Evolutionary conservation across 2,888 invertebrate species (phyloP), one percentile per base, ranked within the genome.

Genomic region (Melolontha melolontha): DNA sequence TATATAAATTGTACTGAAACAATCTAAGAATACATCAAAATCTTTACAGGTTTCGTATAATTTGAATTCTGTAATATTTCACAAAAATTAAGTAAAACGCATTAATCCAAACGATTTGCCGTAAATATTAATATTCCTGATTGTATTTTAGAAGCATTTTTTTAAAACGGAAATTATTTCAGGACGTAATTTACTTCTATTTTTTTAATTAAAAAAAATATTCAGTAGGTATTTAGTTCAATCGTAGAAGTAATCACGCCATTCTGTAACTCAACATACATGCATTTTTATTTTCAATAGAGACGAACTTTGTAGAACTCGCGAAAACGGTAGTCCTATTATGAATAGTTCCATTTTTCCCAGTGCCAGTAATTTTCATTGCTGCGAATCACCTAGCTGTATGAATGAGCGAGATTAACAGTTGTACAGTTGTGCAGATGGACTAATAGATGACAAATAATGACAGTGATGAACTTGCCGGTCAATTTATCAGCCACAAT

Each of bases 391-490:
- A 44, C 47, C 22, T 10, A 49, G 49, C 49, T 17, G 14, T 14
- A 14, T 16, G 34, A 34, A 47, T 47, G 29, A 12, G 12, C 10
- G 44, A 34, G 22, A 59, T 34, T 59, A 44, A 22, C 44, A 14
- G 59, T 34, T 47, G 59, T 47, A 47, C 47, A 49, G 49, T 29
- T 29, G 16, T 44, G 47, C 59, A 59, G 42, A 59, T 59, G 59
- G 47, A 59, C 59, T 59, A 59, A 59, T 64, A 29, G 51, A 66
- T 66, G 66, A 66, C 57, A 57, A 66, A 55, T 57, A 66, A 66
- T 57, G 66, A 66, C 66, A 66, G 66, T 66, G 66, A 66, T 57
- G 66, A 66, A 66, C 59, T 66, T 57, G 57, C 57, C 47, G 50
- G 49, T 55, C 57, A 57, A 66, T 66, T 59, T 66, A 50, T 66